Conservation (phyloP, 2,888 invertebrate species). For the Rambutsinella grinnellia region DNA sequence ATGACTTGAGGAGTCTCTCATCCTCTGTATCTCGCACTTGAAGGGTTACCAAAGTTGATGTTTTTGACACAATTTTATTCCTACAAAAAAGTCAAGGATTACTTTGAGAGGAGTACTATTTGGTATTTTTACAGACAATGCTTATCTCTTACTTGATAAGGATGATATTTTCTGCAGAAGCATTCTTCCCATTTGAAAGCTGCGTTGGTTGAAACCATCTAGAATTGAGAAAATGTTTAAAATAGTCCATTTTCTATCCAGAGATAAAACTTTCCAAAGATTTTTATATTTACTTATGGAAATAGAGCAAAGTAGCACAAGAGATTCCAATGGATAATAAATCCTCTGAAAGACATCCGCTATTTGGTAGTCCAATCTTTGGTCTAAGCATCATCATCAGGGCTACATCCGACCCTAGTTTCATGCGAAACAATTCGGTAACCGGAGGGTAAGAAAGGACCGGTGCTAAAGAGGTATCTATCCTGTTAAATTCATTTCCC, state of each 20-base stretch:
- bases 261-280: neutral
- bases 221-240: neutral
- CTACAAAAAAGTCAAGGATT: conserved; percentile 67
- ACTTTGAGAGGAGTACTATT: too few species aligned
- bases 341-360: conserved; percentile 58
- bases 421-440: conserved; percentile 45
- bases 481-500: conserved; percentile 90
- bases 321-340: conserved; percentile 61
- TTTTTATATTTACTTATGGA: conserved; percentile 73
- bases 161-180: conserved; percentile 19
- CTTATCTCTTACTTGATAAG: conserved; percentile 34
- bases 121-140: too few species aligned
- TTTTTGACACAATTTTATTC: conserved; percentile 76
- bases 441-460: conserved; percentile 61
- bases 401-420: conserved; percentile 51
- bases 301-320: conserved; percentile 77
- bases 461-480: conserved; percentile 81
- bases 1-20: conserved; percentile 76
- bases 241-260: neutral
- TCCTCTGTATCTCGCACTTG: conserved; percentile 75
- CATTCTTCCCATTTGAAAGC: neutral
- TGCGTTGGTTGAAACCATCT: conserved; percentile 32
- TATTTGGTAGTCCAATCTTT: conserved; percentile 58
- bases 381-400: conserved; percentile 51
- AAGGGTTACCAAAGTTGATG: conserved; percentile 75